A percentile compares a stretch with the other conserved stretches of the same genome.
phyloP scores from a whole-genome alignment of 2,888 invertebrate species.

The Amphipyra tragopoginis region DNA sequence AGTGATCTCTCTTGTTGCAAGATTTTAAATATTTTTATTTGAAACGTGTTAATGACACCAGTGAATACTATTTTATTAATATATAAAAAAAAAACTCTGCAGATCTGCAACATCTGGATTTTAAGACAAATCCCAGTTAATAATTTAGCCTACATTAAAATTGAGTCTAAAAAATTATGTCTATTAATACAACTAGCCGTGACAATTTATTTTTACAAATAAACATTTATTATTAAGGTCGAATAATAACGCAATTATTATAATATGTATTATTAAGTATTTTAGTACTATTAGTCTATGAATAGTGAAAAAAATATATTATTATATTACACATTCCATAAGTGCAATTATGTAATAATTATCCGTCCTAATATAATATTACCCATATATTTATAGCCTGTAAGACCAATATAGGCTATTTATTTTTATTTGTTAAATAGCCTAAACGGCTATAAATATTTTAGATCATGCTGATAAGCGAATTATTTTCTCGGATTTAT shows the following conservation, averaged over 20 bases:
- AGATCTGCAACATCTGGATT: no score
- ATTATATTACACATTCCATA: slow-evolving; percentile 65
- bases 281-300: slow-evolving; percentile 42
- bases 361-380: slow-evolving; percentile 63
- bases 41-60: no score
- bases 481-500: background rate
- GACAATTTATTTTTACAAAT: background rate
- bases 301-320: slow-evolving; percentile 32
- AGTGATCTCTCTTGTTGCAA: no score
- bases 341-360: slow-evolving; percentile 69
- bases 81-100: no score
- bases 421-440: slow-evolving; percentile 10
- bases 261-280: slow-evolving; percentile 48
- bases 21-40: no score
- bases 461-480: background rate
- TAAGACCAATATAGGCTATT: background rate
- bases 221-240: slow-evolving; percentile 29
- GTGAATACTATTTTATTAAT: no score
- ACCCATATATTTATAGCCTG: background rate
- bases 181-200: no score
- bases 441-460: background rate
- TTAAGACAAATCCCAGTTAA: no score
- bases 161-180: no score
- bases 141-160: no score
- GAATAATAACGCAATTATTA: slow-evolving; percentile 26